Evolutionary conservation across 1,140 invertebrate species (phyloP), one percentile per base, ranked within the genome.

Genomic region (Euwallacea similis): DNA sequence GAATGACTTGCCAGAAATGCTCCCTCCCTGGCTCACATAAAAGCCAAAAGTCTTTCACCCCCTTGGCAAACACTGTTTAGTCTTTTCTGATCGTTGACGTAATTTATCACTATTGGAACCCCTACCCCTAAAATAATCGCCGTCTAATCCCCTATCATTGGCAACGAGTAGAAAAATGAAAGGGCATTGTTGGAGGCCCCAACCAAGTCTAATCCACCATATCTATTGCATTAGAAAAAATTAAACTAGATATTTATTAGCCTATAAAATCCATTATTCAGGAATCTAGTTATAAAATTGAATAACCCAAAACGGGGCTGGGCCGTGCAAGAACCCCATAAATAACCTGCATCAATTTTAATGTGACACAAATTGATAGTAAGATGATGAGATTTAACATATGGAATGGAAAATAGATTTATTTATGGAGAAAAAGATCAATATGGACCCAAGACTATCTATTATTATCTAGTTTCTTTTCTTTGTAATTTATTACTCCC

Each of bases 271-370:
- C 21, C 21, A 33, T 33, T 33, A 4, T 33, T 33, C 21, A 4
- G 21, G 21, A 33, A 33, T 33, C 21, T 33, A 33, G 21, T 33
- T 33, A 33, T 33, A 33, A 33, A 33, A 33, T 33, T 33, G 21
- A 33, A 33, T 33, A 33, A 33, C 21, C 21, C 21, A 33, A 33
- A 33, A 33, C 21, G 21, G 21, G 4, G 21, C 4, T 33, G 9
- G 46, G 9, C 46, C 46, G 46, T 50, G 46, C 46, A 50, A 50
- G 46, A 50, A 50, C 9, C 46, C 6, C 46, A 50, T 50, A 50
- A 50, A 50, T 50, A 50, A 50, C 46, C 46, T 11, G 6, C 9
- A 50, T 50, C 46, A 50, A 50, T 50, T 50, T 50, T 50, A 50
- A 13, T 50, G 13, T 13, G 46, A 50, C 46, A 13, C 9, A 50